Base-by-base conservation (phyloP, 92 coral and sea anemone species). In the Palythoa grandiflora region DNA sequence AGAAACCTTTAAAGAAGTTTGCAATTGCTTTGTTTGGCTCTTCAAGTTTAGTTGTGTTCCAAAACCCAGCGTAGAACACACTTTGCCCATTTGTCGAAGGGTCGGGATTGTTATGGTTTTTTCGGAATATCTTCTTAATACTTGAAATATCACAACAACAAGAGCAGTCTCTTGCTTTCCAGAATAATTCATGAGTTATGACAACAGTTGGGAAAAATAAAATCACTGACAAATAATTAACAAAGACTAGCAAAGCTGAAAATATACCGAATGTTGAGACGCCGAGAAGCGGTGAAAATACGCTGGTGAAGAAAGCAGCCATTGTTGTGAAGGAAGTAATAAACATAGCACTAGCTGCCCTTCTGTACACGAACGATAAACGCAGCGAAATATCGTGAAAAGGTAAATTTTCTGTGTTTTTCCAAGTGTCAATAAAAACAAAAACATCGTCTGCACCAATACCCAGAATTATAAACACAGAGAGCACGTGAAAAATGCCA, bases 381-480 rank as follows among this genome's bases (percentile, higher is more conserved):
- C 97, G 92, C 38, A 92, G 86, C 14, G 97, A 92, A 55, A 96
- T 88, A 63, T 90, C 84, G 15, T 91, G 89, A 89, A 95, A 95
- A 8, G 88, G 39, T 50, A 89, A 73, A 73, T 88, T 84, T 74
- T 91, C 94, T 10, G 96, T 91, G n/a, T 90, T 89, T 75, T 92
- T 91, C 98, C 98, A 96, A 19, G 98, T 89, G 92, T 96, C 98
- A 65, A 96, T 87, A 85, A 96, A 96, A 48, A 96, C 98, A 87
- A 96, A 96, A 7, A 96, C 98, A 91, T 96, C 98, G 71, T 96
- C 98, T 38, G 98, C 98, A 3, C 98, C 98, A 77, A 96, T 96
- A 1, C 98, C 98, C 11, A 96, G 93, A 68, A 96, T 93, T 52
- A 96, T 96, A 80, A 96, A 96, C 88, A 96, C 98, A n/a, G 98